Base-by-base conservation (phyloP, 2,797 vertebrate genomes). In the Erethizon dorsatum region DNA sequence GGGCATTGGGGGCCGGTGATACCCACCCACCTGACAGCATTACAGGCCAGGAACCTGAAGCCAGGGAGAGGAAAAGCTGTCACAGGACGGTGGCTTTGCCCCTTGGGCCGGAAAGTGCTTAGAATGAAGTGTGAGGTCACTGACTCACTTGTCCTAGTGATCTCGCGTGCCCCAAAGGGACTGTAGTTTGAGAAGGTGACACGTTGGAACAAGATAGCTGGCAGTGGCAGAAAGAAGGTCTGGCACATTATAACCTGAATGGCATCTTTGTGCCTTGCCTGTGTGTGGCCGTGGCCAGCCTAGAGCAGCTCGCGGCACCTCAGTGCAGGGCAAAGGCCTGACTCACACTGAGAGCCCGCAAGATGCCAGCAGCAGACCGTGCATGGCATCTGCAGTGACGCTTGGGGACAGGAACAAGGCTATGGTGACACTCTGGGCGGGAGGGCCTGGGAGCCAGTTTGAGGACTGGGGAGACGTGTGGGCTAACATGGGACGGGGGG, bases 131-230 rank as follows among this genome's bases (percentile, higher is more conserved):
- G 22, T 11, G 18, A 28, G 6, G 37, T 87, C 65, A 59, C 33
- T 5, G 61, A 31, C 18, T 33, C 20, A 15, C 57, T 47, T 26
- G 61, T 6, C 17, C 14, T 31, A 18, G 50, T 8, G n/a, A 54
- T 11, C 14, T 17, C 14, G 0, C 1, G 2, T 50, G 45, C 4
- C 33, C 50, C 47, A 22, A 69, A 54, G 86, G 52, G 50, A 59
- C 31, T n/a, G 50, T n/a, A 77, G 67, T 33, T 75, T 54, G 78
- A 75, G 79, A 65, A 57, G 73, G 65, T 63, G 95, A 65, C 69
- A 12, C 9, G 1, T 13, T 12, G 24, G n/a, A 47, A 28, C 1
- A 9, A 54, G 91, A 14, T 11, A 15, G 80, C 52, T 33, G 33
- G 37, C 22, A 3, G 83, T 50, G 13, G 18, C 2, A 22, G 56